A percentile compares a stretch with the other conserved stretches of the same genome.
Evolutionary conservation across 2,113 vertebrate species (phyloP).

Genomic region (Dromas ardeola): DNA sequence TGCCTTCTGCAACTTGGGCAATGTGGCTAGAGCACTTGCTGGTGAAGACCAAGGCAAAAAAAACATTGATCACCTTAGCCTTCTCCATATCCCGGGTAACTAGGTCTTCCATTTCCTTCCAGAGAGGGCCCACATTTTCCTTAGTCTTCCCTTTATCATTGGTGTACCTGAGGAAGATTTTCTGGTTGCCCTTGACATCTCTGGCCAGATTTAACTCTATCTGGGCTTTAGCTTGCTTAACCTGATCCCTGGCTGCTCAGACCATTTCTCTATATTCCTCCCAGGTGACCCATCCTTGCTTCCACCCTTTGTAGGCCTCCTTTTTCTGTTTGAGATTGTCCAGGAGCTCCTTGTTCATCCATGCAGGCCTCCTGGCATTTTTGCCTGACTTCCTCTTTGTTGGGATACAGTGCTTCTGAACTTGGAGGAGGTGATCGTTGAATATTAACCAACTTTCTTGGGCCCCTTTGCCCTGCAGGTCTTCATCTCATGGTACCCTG

Average conservation of each 20-base stretch:
- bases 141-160: neutral
- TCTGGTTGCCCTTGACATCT: neutral
- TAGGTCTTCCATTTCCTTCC: neutral
- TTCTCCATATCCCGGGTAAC: neutral
- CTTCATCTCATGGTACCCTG: neutral
- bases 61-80: neutral
- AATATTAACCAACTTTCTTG: neutral
- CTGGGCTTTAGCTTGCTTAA: neutral
- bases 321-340: neutral
- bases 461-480: neutral
- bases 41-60: neutral
- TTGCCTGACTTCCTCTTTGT: neutral
- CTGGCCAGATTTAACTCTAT: neutral
- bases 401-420: neutral
- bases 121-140: neutral
- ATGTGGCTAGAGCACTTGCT: neutral
- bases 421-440: neutral
- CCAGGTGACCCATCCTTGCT: neutral
- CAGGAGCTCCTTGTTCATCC: neutral
- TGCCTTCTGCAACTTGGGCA: neutral
- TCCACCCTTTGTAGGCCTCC: neutral
- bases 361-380: neutral
- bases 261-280: neutral
- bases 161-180: neutral
- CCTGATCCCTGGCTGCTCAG: neutral